These are phyloP conservation scores for Pinctada fucata DNA, from an alignment of 2,888 invertebrate genomes.

Conservation along the genomic window DNA sequence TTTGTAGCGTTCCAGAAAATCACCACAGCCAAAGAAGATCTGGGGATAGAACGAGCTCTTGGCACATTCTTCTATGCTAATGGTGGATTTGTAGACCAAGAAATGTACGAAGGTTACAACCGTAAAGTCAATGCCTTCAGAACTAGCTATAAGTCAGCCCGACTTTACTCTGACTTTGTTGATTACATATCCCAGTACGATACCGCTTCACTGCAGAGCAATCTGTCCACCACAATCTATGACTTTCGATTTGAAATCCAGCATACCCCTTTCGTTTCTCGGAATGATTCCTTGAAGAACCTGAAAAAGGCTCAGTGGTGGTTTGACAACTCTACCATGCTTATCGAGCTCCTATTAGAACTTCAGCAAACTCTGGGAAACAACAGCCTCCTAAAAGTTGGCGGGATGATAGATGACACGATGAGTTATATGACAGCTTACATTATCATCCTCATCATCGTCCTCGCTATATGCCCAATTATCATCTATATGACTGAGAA, in stretches of 20 bases:
- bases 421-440: conserved; percentile 69
- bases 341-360: conserved; percentile 87
- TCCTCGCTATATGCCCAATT: conserved; percentile 65
- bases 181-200: conserved; percentile 83
- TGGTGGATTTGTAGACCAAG: conserved; percentile 79
- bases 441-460: conserved; percentile 78
- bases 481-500: conserved; percentile 62
- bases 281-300: conserved; percentile 80
- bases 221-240: conserved; percentile 80
- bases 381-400: conserved; percentile 12
- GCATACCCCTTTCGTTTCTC: conserved; percentile 70
- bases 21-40: conserved; percentile 90
- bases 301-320: conserved; percentile 87
- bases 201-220: conserved; percentile 80
- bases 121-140: conserved; percentile 22
- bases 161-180: conserved; percentile 88
- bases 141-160: conserved; percentile 84
- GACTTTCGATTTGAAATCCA: conserved; percentile 81
- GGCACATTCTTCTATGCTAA: conserved; percentile 92
- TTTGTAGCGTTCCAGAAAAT: conserved; percentile 92
- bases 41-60: conserved; percentile 90
- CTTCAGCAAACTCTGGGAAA: conserved; percentile 75
- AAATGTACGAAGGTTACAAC: conserved; percentile 33
- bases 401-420: not conserved
- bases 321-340: conserved; percentile 89